phyloP scores from a whole-genome alignment of 2,113 vertebrate species.

The Atlantisia rogersi region DNA sequence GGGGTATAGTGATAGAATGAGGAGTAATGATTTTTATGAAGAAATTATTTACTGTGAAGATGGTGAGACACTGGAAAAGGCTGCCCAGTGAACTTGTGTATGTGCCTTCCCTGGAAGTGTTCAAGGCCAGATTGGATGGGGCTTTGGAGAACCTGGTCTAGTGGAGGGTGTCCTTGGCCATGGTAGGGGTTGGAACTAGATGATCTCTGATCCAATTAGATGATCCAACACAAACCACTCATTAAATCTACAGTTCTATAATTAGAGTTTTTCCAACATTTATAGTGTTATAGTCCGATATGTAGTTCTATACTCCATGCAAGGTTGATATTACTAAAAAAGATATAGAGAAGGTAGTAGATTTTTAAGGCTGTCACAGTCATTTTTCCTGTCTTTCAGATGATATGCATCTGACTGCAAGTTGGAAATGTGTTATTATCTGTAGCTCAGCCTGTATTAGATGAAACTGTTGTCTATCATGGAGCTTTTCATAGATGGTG shows the following conservation, averaged over 20 bases:
- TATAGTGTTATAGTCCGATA: background rate
- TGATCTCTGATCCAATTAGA: background rate
- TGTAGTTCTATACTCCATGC: background rate
- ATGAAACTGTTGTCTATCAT: background rate
- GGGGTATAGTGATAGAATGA: background rate
- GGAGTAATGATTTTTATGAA: background rate
- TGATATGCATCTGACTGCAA: background rate
- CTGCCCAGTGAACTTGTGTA: background rate
- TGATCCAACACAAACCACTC: background rate
- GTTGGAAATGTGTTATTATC: background rate
- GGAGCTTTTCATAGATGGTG: background rate
- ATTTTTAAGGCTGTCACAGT: background rate
- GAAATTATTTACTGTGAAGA: background rate
- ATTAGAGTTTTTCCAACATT: background rate
- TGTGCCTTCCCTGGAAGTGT: background rate
- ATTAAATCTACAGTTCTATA: background rate
- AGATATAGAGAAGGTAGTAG: background rate
- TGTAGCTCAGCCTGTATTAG: background rate
- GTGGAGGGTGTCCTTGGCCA: background rate
- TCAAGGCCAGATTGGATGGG: background rate
- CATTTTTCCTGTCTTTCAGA: background rate
- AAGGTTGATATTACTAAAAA: background rate
- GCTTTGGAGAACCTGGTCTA: background rate
- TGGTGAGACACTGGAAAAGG: fast-evolving
- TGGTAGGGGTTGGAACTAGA: background rate